These are phyloP conservation scores for Calephelis perditalis DNA, from an alignment of 2,888 invertebrate species.

Conservation along the genomic window DNA sequence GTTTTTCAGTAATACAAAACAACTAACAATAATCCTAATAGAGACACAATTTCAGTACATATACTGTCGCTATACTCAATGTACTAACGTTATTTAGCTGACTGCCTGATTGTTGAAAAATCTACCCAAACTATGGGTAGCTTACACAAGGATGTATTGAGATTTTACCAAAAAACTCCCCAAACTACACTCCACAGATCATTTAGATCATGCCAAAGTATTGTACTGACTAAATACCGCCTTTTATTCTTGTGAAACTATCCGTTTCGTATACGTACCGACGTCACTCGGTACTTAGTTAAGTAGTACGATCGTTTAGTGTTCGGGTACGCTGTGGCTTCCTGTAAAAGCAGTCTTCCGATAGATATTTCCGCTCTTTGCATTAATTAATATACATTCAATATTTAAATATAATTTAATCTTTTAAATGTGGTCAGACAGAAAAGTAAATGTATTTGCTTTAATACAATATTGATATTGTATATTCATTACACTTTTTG, in stretches of 20 bases:
- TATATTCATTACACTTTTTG: background rate
- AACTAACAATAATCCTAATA: constrained; percentile 16
- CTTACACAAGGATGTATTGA: constrained; percentile 10
- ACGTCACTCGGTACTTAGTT: constrained; percentile 64
- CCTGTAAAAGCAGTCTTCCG: constrained; percentile 76
- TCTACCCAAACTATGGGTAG: constrained; percentile 10
- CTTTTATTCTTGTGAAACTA: constrained; percentile 65
- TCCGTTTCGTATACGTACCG: constrained; percentile 62
- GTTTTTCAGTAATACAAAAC: constrained; percentile 22
- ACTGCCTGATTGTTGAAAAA: constrained; percentile 41
- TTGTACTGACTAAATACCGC: constrained; percentile 71
- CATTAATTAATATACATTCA: constrained; percentile 60
- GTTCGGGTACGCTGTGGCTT: constrained; percentile 72
- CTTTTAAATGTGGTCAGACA: constrained; percentile 25
- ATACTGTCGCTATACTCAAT: constrained; percentile 12
- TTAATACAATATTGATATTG: background rate
- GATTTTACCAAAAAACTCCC: constrained; percentile 32
- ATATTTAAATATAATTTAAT: constrained; percentile 28
- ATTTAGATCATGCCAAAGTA: constrained; percentile 72
- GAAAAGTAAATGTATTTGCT: background rate
- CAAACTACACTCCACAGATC: constrained; percentile 63
- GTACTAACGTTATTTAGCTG: constrained; percentile 38
- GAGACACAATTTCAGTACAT: constrained; percentile 15
- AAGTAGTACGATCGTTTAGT: constrained; percentile 64
- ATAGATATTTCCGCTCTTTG: constrained; percentile 71